phyloP scores from a whole-genome alignment of 2,797 vertebrate genomes.

The Menidia menidia region DNA sequence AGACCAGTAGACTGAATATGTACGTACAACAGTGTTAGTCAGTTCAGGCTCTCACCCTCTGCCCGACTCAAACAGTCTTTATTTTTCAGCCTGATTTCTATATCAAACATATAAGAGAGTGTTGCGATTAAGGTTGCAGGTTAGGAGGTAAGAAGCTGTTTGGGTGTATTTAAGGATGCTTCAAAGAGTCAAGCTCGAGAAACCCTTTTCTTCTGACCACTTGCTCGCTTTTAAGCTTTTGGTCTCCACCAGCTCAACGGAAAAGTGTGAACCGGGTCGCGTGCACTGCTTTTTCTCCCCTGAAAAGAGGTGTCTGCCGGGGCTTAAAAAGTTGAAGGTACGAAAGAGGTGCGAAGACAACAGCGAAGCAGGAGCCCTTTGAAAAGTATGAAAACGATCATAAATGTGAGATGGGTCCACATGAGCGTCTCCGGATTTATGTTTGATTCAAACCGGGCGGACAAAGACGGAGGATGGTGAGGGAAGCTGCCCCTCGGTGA shows the following conservation, averaged over 20 bases:
- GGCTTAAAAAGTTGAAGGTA: background rate
- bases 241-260: background rate
- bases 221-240: slow-evolving; percentile 6
- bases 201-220: background rate
- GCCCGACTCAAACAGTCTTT: slow-evolving; percentile 6
- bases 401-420: background rate
- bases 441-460: slow-evolving; percentile 21
- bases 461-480: slow-evolving; percentile 6
- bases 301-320: background rate
- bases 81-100: slow-evolving; percentile 20
- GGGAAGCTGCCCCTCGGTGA: slow-evolving; percentile 35
- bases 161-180: background rate
- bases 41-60: slow-evolving; percentile 2
- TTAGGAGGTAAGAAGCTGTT: background rate
- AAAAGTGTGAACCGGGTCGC: background rate
- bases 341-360: slow-evolving; percentile 1
- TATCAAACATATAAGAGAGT: slow-evolving; percentile 6
- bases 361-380: background rate
- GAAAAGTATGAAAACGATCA: background rate
- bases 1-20: background rate
- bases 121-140: background rate
- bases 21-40: background rate
- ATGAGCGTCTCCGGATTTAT: slow-evolving; percentile 3
- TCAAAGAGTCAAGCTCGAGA: background rate
- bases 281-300: background rate